Evolutionary conservation across 2,888 invertebrate genomes (phyloP), one percentile per base, ranked within the genome.

Genomic region (Trichacis sp.): DNA sequence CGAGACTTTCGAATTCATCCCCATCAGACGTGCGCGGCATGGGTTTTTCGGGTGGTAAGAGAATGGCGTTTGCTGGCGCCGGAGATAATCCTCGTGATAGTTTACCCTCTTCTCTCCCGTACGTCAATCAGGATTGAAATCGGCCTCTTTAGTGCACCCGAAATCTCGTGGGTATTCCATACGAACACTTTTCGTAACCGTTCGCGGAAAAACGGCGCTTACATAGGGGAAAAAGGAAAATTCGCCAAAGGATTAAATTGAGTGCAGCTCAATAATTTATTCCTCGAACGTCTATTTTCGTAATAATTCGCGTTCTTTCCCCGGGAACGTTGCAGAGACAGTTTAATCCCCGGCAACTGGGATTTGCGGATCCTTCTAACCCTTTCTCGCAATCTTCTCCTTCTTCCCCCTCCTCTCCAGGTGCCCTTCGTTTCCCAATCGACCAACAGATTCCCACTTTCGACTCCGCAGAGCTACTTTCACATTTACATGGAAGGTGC

Each of bases 111-210:
- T 76, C 76, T 74, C 72, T 76, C 73, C 71, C 64, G 64, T 74
- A 77, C 77, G 83, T 84, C 83, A 84, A 80, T 84, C 83, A 84
- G 82, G 83, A 84, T 84, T 82, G 80, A 77, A 80, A 76, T 81
- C 77, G 78, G 74, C 77, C 72, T 75, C 70, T 64, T 68, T 64
- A 72, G 71, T 24, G 24, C 24, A 24, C 33, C 33, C 2, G 11
- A 33, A 33, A 33, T 33, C 71, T 77, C 77, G 77, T 78, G 71
- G 81, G 74, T 79, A 79, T 77, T 83, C 80, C 76, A 75, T 74
- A 62, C 60, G n/a, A n/a, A n/a, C n/a, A 55, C 57, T 62, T 67
- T 71, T 73, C 67, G 33, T n/a, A 33, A 24, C 24, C 14, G n/a
- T 5, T 19, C 48, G 36, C 20, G 50, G 18, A 17, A 47, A 48